Evolutionary conservation across 2,113 vertebrate genomes (phyloP).

Genomic region (Nansenia antarctica): DNA sequence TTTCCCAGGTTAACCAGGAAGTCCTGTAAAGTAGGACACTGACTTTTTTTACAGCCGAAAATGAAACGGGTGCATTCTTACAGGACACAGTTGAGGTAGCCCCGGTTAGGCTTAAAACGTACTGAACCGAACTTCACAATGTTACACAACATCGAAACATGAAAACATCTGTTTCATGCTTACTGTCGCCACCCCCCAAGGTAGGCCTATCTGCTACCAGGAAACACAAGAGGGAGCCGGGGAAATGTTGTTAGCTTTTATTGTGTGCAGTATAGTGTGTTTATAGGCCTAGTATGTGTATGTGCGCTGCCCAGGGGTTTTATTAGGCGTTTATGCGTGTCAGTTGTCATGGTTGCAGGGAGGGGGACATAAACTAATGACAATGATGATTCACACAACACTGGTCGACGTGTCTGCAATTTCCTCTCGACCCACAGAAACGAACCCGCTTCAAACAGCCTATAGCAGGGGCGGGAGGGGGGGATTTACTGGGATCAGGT

Average conservation of each 20-base stretch:
- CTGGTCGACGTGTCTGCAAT: too few species aligned
- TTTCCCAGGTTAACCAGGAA: too few species aligned
- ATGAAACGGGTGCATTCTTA: too few species aligned
- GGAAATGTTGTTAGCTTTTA: neutral
- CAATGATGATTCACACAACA: too few species aligned
- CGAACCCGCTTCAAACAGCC: neutral
- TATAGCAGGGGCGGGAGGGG: neutral
- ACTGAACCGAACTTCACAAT: too few species aligned
- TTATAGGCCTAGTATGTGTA: neutral
- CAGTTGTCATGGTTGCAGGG: neutral
- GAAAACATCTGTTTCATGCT: too few species aligned
- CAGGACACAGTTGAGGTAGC: too few species aligned
- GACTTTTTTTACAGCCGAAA: too few species aligned
- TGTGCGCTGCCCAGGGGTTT: neutral
- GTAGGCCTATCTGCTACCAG: neutral
- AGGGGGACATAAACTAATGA: neutral
- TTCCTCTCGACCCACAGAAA: neutral
- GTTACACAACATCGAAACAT: too few species aligned
- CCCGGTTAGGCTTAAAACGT: too few species aligned
- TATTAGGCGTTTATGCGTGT: neutral
- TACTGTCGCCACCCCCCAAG: too few species aligned
- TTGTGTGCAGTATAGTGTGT: neutral
- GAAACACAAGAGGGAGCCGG: neutral
- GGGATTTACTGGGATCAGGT: constrained; percentile 20
- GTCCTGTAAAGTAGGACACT: too few species aligned